These are phyloP conservation scores for Campylorhamphus procurvoides DNA, from an alignment of 2,113 vertebrate genomes.

Conservation along the genomic window DNA sequence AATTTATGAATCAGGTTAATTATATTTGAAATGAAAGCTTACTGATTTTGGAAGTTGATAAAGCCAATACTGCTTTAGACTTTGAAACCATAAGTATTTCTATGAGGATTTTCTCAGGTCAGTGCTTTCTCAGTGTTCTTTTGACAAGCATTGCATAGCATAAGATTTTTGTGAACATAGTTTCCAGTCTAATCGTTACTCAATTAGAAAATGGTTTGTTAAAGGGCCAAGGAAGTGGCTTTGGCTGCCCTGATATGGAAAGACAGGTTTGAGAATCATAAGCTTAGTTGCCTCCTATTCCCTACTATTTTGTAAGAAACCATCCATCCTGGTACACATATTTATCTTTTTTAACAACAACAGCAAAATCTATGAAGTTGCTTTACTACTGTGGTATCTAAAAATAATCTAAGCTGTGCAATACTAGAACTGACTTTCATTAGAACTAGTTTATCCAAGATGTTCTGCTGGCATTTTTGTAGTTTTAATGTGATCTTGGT, in stretches of 20 bases:
- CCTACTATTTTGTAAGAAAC: background rate
- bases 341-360: background rate
- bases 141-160: fast-evolving
- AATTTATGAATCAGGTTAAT: background rate
- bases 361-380: background rate
- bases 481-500: background rate
- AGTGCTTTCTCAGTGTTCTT: background rate
- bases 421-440: background rate
- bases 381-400: background rate
- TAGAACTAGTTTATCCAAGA: background rate
- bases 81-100: background rate
- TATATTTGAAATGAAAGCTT: background rate
- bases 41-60: background rate
- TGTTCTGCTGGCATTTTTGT: background rate
- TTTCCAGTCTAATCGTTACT: background rate
- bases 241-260: background rate
- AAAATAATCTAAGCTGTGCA: background rate
- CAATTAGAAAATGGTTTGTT: background rate
- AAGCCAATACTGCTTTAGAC: background rate
- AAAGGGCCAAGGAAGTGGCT: background rate
- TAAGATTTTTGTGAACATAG: background rate
- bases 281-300: background rate
- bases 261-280: background rate
- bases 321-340: background rate
- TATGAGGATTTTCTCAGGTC: background rate